Evolutionary conservation across 2,797 vertebrate genomes (phyloP).

Genomic region (Emys orbicularis): DNA sequence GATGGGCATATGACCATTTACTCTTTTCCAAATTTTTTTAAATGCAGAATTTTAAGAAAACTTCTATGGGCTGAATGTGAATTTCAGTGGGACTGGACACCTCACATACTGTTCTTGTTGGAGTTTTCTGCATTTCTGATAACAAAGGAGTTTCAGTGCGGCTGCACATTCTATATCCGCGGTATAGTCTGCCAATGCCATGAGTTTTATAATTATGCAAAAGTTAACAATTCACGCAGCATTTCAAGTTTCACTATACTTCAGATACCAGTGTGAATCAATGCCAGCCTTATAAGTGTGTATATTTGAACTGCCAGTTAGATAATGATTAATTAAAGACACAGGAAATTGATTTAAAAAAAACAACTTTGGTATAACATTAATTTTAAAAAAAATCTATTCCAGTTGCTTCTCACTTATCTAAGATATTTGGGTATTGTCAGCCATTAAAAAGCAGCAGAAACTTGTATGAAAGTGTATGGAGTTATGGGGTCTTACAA

Average conservation of each 20-base stretch:
- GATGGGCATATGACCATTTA: background rate
- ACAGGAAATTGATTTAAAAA: constrained; percentile 36
- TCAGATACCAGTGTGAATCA: constrained; percentile 41
- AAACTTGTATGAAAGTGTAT: constrained; percentile 29
- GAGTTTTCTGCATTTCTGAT: accelerated
- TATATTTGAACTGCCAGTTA: constrained; percentile 39
- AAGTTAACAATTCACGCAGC: background rate
- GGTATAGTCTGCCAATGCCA: background rate
- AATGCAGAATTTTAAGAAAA: background rate
- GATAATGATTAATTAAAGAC: constrained; percentile 61
- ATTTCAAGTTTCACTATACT: background rate
- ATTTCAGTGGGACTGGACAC: background rate
- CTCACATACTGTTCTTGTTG: background rate
- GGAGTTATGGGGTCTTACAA: constrained; percentile 5
- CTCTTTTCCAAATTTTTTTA: background rate
- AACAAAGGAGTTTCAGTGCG: background rate
- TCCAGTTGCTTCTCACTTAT: background rate
- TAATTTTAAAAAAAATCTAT: constrained; percentile 4
- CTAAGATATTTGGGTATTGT: constrained; percentile 4
- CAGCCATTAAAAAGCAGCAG: background rate
- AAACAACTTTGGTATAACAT: background rate
- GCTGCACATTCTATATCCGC: background rate
- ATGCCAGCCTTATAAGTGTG: constrained; percentile 47
- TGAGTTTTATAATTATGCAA: background rate
- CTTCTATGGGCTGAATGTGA: background rate